Conservation (phyloP, 2,113 vertebrate genomes). For the Neopipo cinnamomea region DNA sequence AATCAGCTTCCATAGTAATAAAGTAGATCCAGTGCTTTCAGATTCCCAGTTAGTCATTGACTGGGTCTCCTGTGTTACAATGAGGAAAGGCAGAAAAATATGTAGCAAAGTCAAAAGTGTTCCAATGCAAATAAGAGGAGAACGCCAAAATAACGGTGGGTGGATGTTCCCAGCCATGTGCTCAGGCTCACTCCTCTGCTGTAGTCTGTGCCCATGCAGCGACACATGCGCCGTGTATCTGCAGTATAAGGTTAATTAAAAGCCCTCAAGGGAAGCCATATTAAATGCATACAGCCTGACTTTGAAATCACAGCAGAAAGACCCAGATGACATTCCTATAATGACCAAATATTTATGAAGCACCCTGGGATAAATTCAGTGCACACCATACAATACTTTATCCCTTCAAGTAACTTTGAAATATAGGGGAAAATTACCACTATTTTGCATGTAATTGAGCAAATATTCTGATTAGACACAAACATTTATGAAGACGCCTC, state of each 20-base stretch:
- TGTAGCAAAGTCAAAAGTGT: not conserved
- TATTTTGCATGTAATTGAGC: not conserved
- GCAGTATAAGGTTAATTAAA: not conserved
- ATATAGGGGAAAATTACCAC: not conserved
- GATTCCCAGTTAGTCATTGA: not conserved
- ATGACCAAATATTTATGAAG: not conserved
- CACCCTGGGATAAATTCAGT: not conserved
- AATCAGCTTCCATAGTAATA: not conserved
- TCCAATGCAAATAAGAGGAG: not conserved
- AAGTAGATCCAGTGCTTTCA: not conserved
- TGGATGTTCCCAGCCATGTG: not conserved
- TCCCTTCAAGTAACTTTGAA: not conserved
- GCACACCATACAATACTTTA: accelerated
- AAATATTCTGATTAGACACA: not conserved
- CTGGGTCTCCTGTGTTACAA: not conserved
- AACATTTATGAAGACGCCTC: not conserved
- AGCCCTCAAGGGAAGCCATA: not conserved
- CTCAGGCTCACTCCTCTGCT: not conserved
- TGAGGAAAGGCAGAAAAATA: not conserved
- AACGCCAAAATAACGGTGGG: not conserved
- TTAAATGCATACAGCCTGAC: not conserved
- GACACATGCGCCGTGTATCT: not conserved
- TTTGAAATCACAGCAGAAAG: not conserved
- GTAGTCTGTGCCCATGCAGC: not conserved
- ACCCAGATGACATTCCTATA: not conserved